phyloP scores from a whole-genome alignment of 1,140 invertebrate genomes.

The Arion vulgaris region DNA sequence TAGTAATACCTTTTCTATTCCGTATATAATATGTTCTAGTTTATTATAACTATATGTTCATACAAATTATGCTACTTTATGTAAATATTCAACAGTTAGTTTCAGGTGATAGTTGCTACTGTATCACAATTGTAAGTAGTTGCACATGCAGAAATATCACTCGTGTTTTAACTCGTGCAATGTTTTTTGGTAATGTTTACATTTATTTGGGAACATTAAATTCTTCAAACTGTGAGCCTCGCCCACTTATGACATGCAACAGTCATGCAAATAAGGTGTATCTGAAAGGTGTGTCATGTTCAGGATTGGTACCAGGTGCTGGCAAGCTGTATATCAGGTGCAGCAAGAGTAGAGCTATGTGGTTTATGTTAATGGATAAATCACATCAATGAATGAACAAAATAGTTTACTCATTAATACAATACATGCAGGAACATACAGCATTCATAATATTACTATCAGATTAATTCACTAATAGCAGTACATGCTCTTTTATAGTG shows the following conservation, averaged over 20 bases:
- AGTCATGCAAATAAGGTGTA: background rate
- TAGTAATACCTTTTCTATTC: no score
- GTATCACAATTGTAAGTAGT: no score
- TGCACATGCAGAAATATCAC: background rate
- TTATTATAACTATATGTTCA: no score
- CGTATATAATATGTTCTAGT: no score
- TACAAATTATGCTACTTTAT: no score
- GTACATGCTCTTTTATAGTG: no score
- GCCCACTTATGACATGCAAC: background rate
- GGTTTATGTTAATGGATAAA: background rate
- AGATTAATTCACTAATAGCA: no score
- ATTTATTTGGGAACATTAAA: background rate
- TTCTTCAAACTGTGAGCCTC: background rate
- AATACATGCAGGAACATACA: background rate
- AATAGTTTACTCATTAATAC: background rate
- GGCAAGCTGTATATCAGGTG: conserved; percentile 18
- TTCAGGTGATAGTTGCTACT: no score
- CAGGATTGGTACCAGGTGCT: background rate
- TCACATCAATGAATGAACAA: background rate
- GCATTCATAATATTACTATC: background rate
- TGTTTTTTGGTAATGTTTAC: background rate
- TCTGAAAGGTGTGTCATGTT: background rate
- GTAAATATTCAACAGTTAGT: no score
- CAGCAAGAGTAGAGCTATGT: background rate
- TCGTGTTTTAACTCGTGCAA: background rate